Evolutionary conservation across 2,113 vertebrate genomes (phyloP), one percentile per base, ranked within the genome.

Genomic region (Piprites chloris): DNA sequence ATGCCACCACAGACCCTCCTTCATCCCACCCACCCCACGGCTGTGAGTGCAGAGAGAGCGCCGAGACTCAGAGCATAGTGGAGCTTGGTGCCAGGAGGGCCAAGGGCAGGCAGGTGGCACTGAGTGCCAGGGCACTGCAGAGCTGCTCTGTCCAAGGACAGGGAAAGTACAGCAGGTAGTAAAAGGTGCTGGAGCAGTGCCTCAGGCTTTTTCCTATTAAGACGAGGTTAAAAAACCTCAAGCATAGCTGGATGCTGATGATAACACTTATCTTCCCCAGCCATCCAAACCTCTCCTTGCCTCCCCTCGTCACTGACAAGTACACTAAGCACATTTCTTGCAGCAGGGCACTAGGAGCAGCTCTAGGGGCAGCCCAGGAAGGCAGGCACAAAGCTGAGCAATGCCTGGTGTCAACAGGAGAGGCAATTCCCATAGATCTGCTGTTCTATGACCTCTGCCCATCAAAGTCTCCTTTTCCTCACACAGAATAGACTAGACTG

Each of bases 181-280:
- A 18, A 39, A 61, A 61, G 30, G 9, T 28, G 18, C 69, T 63
- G 53, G 11, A 59, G 23, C 30, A 27, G 14, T 3, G 21, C 23
- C 66, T 55, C 39, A 65, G 52, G 18, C 16, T 76, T 72, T 88
- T 71, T 68, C 18, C 52, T 71, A 9, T 24, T 35, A 55, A 71
- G 8, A 37, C 30, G 62, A 47, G 55, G 35, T 74, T n/a, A 41
- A 46, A 84, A 44, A 61, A 27, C 1, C 9, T 14, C 39, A 42
- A 52, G 55, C 71, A 23, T 1, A 52, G 44, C 49, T 68, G 86
- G 39, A 32, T 53, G 68, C 56, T 90, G 74, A 52, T 37, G 94
- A 88, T 94, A 96, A 47, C 8, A 7, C 53, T 90, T 96, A 93
- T 93, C 90, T 90, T 46, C 20, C 32, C 65, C 33, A 17, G 5